Evolutionary conservation across 2,888 invertebrate genomes (phyloP).

Genomic region (Drosophila planitibia): DNA sequence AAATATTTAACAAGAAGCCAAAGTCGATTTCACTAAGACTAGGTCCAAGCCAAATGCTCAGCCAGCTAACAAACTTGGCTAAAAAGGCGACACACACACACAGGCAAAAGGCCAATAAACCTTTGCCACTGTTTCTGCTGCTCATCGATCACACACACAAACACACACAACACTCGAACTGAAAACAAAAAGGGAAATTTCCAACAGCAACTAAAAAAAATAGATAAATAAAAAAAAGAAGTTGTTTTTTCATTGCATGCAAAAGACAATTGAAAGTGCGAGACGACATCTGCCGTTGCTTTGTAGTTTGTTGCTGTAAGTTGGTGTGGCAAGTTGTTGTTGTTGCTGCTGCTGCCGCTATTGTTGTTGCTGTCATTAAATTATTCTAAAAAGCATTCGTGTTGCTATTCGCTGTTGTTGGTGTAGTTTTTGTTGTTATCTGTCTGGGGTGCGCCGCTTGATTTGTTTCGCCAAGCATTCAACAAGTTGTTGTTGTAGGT

Average conservation of each 20-base stretch:
- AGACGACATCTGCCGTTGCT: constrained; percentile 41
- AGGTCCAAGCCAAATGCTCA: constrained; percentile 54
- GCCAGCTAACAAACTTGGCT: constrained; percentile 49
- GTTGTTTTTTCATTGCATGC: constrained; percentile 41
- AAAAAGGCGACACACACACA: constrained; percentile 66
- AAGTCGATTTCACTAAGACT: constrained; percentile 65
- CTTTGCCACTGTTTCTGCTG: constrained; percentile 62
- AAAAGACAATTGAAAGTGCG: constrained; percentile 74
- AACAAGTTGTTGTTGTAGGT: constrained; percentile 23
- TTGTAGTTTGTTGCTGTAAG: constrained; percentile 3
- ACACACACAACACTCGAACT: constrained; percentile 31
- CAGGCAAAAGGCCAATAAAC: constrained; percentile 77
- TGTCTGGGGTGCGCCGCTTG: constrained; percentile 56
- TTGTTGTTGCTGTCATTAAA: constrained; percentile 36
- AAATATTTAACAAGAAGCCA: constrained; percentile 72
- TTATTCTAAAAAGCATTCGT: constrained; percentile 62
- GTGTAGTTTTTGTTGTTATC: constrained; percentile 21
- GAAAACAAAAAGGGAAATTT: constrained; percentile 72
- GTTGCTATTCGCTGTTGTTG: constrained; percentile 36
- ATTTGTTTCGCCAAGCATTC: constrained; percentile 38
- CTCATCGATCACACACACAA: constrained; percentile 69
- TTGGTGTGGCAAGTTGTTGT: constrained; percentile 3
- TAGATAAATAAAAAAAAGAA: constrained; percentile 9
- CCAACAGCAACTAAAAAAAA: constrained; percentile 23
- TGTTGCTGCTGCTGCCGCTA: constrained; percentile 13